phyloP scores from a whole-genome alignment of 2,888 invertebrate genomes.

The Bombylius discolor region DNA sequence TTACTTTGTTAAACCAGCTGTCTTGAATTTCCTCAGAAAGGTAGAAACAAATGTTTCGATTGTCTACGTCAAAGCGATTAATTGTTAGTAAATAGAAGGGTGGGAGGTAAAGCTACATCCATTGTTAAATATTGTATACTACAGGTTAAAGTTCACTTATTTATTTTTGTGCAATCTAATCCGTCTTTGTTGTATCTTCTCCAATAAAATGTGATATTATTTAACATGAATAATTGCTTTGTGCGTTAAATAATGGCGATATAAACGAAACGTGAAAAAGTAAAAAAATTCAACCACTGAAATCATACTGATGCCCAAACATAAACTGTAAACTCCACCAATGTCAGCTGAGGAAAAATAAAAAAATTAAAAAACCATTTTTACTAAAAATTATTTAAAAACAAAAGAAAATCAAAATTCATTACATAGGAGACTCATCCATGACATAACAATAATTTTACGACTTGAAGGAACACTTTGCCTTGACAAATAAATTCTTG shows the following conservation, averaged over 20 bases:
- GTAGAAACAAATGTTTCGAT: too few species aligned
- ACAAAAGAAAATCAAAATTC: background rate
- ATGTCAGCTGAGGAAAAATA: conserved; percentile 27
- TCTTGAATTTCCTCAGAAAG: too few species aligned
- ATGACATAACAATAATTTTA: conserved; percentile 34
- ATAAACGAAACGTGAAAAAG: conserved; percentile 26
- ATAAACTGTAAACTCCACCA: conserved; percentile 34
- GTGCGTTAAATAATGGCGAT: conserved; percentile 18
- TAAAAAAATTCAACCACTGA: conserved; percentile 33
- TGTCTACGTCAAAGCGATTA: too few species aligned
- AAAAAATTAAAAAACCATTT: background rate
- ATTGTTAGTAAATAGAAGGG: too few species aligned
- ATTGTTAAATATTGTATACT: too few species aligned
- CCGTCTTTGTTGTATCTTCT: too few species aligned
- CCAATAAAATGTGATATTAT: background rate
- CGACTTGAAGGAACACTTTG: conserved; percentile 31
- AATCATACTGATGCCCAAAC: conserved; percentile 31
- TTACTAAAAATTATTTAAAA: background rate
- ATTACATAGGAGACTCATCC: conserved; percentile 32
- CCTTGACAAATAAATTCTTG: conserved; percentile 30
- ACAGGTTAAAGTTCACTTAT: too few species aligned
- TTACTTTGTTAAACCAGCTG: too few species aligned
- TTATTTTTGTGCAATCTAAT: too few species aligned
- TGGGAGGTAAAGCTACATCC: too few species aligned
- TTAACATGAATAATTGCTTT: conserved; percentile 5